Base-by-base conservation (phyloP, 2,797 vertebrate species). In the Hippopotamyrus pictus region DNA sequence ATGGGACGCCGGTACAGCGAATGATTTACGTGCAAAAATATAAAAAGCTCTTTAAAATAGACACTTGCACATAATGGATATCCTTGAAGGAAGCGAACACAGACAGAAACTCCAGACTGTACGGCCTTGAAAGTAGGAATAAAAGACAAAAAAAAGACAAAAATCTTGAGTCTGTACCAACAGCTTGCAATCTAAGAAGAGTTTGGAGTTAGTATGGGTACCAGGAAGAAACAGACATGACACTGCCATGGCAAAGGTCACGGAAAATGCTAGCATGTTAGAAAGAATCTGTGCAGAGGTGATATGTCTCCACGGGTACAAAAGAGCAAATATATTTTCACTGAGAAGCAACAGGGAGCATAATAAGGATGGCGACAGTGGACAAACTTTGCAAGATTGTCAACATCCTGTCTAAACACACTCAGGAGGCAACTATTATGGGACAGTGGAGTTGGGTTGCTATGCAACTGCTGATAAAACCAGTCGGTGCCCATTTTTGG, bases 391-490 rank as follows among this genome's bases (percentile, higher is more conserved):
- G 54, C 86, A 88, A 46, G 86, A 17, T 48, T 65, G 54, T 88
- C 54, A 88, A 88, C 86, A 88, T 65, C 41, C n/a, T 44, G 54
- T 19, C 54, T 62, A 25, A 65, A 46, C 57, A 65, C n/a, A 54
- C 17, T 87, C 57, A 87, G 54, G 54, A 65, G 8, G 37, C 6
- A 88, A 88, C 86, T 88, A 87, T 88, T 62, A 88, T 25, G 37
- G 54, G 86, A 88, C 57, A 88, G 37, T 5, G 14, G 11, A 48
- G 86, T 22, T 46, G 11, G 14, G 86, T 88, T 88, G 86, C 86
- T 88, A 88, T 88, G 86, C 57, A 65, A 88, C 86, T 65, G 57
- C 57, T 29, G n/a, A 65, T 65, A 88, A 65, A 87, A 87, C 53
- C 85, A 87, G 85, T 22, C 85, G 7, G 37, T 46, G 54, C 57